phyloP scores from a whole-genome alignment of 2,888 invertebrate genomes.

The Apotomis capreana region DNA sequence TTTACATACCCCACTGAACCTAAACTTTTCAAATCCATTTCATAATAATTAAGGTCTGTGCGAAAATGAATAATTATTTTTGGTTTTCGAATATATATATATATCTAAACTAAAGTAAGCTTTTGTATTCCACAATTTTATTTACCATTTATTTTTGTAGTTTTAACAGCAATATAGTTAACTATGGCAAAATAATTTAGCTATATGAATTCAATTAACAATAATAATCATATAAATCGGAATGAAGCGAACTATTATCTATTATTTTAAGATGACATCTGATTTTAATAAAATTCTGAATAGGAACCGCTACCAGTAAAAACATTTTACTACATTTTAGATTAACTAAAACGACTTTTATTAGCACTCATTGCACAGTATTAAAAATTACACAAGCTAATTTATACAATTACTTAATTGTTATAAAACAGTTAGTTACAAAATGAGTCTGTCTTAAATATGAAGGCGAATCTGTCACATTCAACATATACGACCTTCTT shows the following conservation, averaged over 20 bases:
- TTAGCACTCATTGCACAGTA: slow-evolving; percentile 11
- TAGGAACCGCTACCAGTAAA: slow-evolving; percentile 23
- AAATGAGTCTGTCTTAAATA: not conserved
- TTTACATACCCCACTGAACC: too few relatives aligned
- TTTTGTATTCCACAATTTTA: too few relatives aligned
- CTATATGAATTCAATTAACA: not conserved
- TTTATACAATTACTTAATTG: not conserved
- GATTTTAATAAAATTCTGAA: not conserved
- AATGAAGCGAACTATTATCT: not conserved
- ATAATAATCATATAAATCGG: too few relatives aligned
- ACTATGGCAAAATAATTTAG: too few relatives aligned
- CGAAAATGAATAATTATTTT: too few relatives aligned
- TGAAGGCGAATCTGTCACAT: not conserved
- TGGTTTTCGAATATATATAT: too few relatives aligned
- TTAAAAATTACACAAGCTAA: slow-evolving; percentile 2
- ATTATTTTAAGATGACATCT: not conserved
- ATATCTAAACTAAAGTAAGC: too few relatives aligned
- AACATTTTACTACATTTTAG: slow-evolving; percentile 9
- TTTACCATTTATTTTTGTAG: too few relatives aligned
- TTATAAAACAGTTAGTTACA: slow-evolving; percentile 8
- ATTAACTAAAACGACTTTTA: slow-evolving; percentile 6
- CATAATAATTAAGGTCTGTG: too few relatives aligned
- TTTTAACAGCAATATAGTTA: too few relatives aligned
- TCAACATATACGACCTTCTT: not conserved
- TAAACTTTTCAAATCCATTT: too few relatives aligned